Conservation (phyloP, 2,888 invertebrate species). For the Apantesis nais region DNA sequence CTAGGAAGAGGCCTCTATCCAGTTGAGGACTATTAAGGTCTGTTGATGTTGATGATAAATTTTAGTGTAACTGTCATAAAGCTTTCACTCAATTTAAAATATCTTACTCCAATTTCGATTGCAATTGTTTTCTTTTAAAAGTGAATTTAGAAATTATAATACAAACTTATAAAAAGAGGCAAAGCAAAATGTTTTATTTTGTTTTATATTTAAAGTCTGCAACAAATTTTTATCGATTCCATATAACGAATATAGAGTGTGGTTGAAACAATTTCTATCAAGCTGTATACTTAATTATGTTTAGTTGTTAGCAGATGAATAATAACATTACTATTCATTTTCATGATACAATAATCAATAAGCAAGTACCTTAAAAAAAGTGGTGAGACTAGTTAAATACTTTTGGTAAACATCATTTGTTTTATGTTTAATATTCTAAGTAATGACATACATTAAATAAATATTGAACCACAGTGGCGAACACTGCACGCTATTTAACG, state of each 20-base stretch:
- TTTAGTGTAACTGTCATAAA: too few relatives aligned
- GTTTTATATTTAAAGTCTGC: too few relatives aligned
- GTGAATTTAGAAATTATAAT: too few relatives aligned
- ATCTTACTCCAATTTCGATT: too few relatives aligned
- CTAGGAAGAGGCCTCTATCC: too few relatives aligned
- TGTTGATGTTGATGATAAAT: too few relatives aligned
- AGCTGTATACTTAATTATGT: not conserved
- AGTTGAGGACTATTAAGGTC: too few relatives aligned
- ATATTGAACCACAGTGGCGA: constrained; percentile 20
- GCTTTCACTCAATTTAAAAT: too few relatives aligned
- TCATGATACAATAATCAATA: not conserved
- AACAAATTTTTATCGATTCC: too few relatives aligned
- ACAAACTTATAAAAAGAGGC: too few relatives aligned
- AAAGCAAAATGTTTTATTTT: too few relatives aligned
- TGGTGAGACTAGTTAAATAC: constrained; percentile 27
- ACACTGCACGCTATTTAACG: not conserved
- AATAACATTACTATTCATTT: not conserved
- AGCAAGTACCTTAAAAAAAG: constrained; percentile 4
- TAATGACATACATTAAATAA: constrained; percentile 32
- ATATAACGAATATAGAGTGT: not conserved
- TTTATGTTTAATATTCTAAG: constrained; percentile 33
- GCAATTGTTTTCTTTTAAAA: too few relatives aligned
- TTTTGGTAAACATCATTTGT: constrained; percentile 18
- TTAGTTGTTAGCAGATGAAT: not conserved
- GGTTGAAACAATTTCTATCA: not conserved